Percentiles rank a stretch among this genome's conserved stretches.
These are phyloP conservation scores for Melikaiella ostensackeni DNA, from an alignment of 2,888 invertebrate genomes.

Conservation along the genomic window DNA sequence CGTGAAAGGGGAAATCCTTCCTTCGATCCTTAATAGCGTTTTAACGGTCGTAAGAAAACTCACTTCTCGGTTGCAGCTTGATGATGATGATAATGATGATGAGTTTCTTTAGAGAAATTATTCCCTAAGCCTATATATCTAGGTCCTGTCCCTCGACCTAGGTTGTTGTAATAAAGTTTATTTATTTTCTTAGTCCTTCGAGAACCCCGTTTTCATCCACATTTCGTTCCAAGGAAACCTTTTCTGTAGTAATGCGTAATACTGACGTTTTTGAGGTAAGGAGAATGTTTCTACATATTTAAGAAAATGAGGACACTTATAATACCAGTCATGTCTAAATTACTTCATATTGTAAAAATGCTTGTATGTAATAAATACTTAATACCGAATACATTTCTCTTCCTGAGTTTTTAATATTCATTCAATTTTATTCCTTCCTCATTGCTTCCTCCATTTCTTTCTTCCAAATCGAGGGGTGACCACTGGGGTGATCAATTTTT, in stretches of 20 bases:
- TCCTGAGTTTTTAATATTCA: background rate
- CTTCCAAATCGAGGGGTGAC: background rate
- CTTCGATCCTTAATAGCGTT: background rate
- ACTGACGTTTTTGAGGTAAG: slow-evolving; percentile 27
- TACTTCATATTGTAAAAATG: slow-evolving; percentile 62
- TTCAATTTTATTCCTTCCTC: background rate
- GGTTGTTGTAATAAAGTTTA: slow-evolving; percentile 51
- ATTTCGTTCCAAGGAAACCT: slow-evolving; percentile 10
- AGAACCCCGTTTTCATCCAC: slow-evolving; percentile 20
- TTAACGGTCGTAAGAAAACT: slow-evolving; percentile 4
- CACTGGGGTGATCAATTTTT: no score
- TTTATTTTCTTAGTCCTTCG: slow-evolving; percentile 49
- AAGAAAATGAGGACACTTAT: slow-evolving; percentile 40
- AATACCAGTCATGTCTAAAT: slow-evolving; percentile 55
- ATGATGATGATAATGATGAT: background rate
- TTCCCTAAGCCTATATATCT: slow-evolving; percentile 2
- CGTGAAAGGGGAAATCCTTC: background rate
- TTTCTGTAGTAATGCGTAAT: slow-evolving; percentile 36
- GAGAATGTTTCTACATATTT: slow-evolving; percentile 33
- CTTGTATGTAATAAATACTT: slow-evolving; percentile 64
- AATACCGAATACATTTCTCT: slow-evolving; percentile 50
- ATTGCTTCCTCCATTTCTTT: background rate
- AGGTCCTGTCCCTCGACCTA: slow-evolving; percentile 42
- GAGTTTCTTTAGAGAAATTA: slow-evolving; percentile 20
- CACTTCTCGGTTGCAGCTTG: slow-evolving; percentile 4